A percentile compares a stretch with the other conserved stretches of the same genome.
phyloP scores from a whole-genome alignment of 1,140 invertebrate species.

The Planococcus citri region DNA sequence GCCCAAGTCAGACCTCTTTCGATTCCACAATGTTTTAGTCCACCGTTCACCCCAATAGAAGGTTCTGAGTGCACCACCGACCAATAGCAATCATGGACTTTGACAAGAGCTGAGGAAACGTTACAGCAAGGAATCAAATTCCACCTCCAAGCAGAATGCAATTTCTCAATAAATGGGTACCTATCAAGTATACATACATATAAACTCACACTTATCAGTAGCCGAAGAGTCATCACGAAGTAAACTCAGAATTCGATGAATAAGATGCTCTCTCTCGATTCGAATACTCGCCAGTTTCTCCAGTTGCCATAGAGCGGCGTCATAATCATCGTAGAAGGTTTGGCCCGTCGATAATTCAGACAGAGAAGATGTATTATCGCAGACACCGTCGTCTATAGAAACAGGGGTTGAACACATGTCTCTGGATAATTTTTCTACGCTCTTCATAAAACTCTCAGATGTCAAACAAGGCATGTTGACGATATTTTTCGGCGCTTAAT shows the following conservation, averaged over 20 bases:
- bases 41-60: too few relatives aligned
- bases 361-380: neutral
- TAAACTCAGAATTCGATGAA: neutral
- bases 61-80: too few relatives aligned
- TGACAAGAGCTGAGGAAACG: too few relatives aligned
- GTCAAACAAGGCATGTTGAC: constrained; percentile 4
- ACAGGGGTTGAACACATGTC: constrained; percentile 9
- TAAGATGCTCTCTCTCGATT: neutral
- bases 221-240: neutral
- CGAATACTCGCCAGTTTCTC: neutral
- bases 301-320: neutral
- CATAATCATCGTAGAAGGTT: neutral
- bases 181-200: too few relatives aligned
- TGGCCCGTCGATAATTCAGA: neutral
- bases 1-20: too few relatives aligned
- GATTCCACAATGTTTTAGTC: too few relatives aligned
- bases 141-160: too few relatives aligned
- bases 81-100: too few relatives aligned
- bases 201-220: neutral
- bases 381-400: neutral
- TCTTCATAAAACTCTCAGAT: neutral
- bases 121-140: too few relatives aligned
- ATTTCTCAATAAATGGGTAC: too few relatives aligned
- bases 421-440: constrained; percentile 1
- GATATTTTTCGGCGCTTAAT: neutral